Evolutionary conservation across 1,140 invertebrate genomes (phyloP).

Genomic region (Nautilus pompilius): DNA sequence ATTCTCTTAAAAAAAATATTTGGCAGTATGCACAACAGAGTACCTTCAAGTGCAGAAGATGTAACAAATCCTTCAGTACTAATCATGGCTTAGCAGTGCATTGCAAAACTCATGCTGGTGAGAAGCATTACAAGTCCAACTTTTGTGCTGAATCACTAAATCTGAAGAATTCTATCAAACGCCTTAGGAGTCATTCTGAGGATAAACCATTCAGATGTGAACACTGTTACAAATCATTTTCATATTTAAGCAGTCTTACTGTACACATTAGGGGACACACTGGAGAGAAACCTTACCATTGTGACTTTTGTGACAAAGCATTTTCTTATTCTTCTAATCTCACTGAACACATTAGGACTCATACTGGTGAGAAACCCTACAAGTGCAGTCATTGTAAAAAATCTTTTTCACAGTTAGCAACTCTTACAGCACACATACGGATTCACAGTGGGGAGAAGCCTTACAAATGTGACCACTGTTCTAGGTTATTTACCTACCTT

Average conservation of each 20-base stretch:
- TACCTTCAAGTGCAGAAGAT: no score
- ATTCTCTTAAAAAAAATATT: no score
- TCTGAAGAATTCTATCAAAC: no score
- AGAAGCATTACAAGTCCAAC: no score
- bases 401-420: conserved; percentile 54
- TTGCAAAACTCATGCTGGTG: no score
- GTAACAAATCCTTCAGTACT: no score
- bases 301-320: conserved; percentile 8
- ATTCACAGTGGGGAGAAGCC: conserved; percentile 54
- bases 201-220: conserved; percentile 54
- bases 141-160: no score
- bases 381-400: conserved; percentile 65
- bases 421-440: conserved; percentile 70
- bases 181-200: conserved; percentile 55
- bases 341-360: conserved; percentile 16
- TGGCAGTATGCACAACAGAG: no score
- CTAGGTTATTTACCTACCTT: conserved; percentile 77
- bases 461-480: conserved; percentile 77
- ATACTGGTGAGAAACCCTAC: conserved; percentile 24
- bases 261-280: conserved; percentile 56
- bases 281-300: conserved; percentile 47
- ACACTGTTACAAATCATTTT: conserved; percentile 47
- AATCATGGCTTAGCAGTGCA: no score
- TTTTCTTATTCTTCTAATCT: conserved; percentile 43
- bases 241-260: conserved; percentile 52